These are phyloP conservation scores for Melinopterus prodromus DNA, from an alignment of 2,888 invertebrate species.

Conservation along the genomic window DNA sequence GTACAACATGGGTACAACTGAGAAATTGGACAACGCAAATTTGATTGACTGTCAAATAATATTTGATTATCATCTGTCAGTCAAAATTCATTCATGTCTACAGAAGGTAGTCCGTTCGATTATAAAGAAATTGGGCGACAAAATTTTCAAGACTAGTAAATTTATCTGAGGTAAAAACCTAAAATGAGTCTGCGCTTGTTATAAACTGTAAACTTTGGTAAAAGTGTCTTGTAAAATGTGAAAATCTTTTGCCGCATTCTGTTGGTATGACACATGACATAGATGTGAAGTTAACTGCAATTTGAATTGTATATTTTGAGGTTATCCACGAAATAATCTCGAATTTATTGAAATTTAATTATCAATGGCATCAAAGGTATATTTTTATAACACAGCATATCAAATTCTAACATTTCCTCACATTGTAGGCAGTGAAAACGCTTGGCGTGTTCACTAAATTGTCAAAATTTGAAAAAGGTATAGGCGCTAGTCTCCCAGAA, in stretches of 20 bases:
- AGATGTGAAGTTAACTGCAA: background rate
- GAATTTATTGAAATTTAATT: background rate
- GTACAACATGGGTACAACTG: too few relatives aligned
- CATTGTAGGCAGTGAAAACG: slow-evolving; percentile 51
- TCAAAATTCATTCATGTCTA: too few relatives aligned
- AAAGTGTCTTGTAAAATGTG: background rate
- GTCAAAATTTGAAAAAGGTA: slow-evolving; percentile 68
- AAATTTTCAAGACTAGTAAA: background rate
- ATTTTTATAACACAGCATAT: background rate
- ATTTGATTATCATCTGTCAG: too few relatives aligned
- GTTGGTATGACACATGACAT: background rate
- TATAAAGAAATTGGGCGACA: background rate
- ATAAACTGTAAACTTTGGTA: background rate
- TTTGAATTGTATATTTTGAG: background rate
- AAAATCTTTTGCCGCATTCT: background rate
- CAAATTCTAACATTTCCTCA: background rate
- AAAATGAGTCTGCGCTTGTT: background rate
- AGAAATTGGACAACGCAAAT: too few relatives aligned
- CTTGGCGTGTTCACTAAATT: slow-evolving; percentile 52
- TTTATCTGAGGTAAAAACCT: background rate
- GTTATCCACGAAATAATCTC: background rate
- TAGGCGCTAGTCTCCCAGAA: slow-evolving; percentile 75
- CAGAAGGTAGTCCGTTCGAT: too few relatives aligned
- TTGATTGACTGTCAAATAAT: too few relatives aligned
- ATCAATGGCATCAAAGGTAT: background rate